Conservation (phyloP, 2,797 vertebrate species). For the Stomatorhinus walkeri region DNA sequence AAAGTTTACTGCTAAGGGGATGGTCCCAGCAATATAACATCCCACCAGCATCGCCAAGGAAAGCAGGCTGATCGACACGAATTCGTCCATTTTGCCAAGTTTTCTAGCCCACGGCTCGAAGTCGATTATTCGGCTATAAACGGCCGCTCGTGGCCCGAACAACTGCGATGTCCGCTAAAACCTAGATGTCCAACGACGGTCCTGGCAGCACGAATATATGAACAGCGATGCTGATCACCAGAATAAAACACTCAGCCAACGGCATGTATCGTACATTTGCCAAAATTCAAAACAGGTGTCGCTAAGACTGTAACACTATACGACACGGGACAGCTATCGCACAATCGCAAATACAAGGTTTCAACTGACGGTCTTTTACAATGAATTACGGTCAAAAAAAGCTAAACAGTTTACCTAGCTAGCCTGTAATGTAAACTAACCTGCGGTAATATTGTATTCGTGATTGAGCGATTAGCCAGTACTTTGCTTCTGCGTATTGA, state of each 20-base stretch:
- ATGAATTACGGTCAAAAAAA: not conserved
- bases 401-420: not conserved
- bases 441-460: not conserved
- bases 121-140: conserved; percentile 5
- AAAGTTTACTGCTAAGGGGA: conserved; percentile 92
- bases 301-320: not conserved
- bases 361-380: not conserved
- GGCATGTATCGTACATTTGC: not conserved
- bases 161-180: not conserved
- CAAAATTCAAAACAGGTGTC: not conserved
- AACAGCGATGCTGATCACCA: not conserved
- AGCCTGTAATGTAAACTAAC: conserved; percentile 5
- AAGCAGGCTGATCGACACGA: conserved; percentile 83
- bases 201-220: not conserved
- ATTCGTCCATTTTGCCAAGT: conserved; percentile 78
- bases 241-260: not conserved
- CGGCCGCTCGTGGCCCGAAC: not conserved
- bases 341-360: not conserved
- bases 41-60: conserved; percentile 93
- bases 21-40: conserved; percentile 94
- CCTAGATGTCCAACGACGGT: not conserved
- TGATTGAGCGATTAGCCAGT: not conserved
- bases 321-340: not conserved
- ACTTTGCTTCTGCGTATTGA: not conserved
- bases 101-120: not conserved